Conservation (phyloP, 1,140 invertebrate genomes). For the Bombus affinis region DNA sequence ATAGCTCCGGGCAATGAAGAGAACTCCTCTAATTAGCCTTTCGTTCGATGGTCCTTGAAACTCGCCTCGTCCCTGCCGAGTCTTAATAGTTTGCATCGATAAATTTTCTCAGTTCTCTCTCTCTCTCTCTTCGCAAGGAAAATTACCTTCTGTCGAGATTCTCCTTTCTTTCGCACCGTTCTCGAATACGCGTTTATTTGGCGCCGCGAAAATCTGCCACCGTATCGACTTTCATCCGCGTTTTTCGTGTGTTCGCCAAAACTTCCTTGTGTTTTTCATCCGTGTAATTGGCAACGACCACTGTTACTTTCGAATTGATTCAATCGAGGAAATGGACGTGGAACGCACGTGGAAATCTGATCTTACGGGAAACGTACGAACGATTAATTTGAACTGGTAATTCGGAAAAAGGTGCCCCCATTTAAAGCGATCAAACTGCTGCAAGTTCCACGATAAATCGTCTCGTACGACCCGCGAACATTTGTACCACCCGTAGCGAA, state of each 20-base stretch:
- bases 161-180: not conserved
- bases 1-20: constrained; percentile 13
- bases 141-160: not conserved
- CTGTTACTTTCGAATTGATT: not conserved
- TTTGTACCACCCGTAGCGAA: not conserved
- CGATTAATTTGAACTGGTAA: not conserved
- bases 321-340: not conserved
- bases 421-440: not conserved
- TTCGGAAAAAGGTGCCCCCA: not conserved
- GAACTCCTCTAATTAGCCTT: constrained; percentile 38
- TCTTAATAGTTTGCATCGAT: constrained; percentile 35
- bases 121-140: not conserved
- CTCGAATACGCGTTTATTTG: not conserved
- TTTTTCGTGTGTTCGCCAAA: not conserved
- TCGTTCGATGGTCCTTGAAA: constrained; percentile 43
- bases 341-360: too few relatives aligned
- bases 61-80: not conserved
- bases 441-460: not conserved
- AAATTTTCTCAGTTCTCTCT: not conserved
- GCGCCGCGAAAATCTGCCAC: not conserved
- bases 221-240: not conserved
- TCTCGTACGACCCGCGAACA: not conserved
- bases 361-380: not conserved
- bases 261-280: too few relatives aligned
- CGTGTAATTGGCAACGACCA: too few relatives aligned